A percentile compares a stretch with the other conserved stretches of the same genome.
Evolutionary conservation across 1,140 invertebrate species (phyloP).

Genomic region (Drosophila varians): DNA sequence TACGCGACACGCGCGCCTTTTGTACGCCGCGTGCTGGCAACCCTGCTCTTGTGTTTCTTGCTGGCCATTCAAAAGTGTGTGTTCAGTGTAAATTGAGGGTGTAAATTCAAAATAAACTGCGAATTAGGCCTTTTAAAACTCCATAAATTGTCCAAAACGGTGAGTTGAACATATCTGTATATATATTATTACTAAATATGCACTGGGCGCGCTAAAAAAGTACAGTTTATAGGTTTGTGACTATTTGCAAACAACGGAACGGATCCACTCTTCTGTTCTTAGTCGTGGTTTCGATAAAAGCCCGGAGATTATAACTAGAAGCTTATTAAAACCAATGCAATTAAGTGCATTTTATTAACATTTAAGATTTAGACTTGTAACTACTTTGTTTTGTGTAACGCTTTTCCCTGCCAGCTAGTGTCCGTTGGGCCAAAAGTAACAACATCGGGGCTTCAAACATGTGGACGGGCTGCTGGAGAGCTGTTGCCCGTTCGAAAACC

Average conservation of each 20-base stretch:
- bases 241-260: conserved; percentile 12
- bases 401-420: conserved; percentile 17
- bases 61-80: conserved; percentile 57
- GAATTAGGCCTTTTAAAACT: conserved; percentile 6
- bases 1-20: conserved; percentile 44
- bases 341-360: not conserved
- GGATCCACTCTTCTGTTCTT: conserved; percentile 1
- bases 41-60: conserved; percentile 28
- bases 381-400: not conserved
- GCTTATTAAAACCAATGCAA: not conserved
- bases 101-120: conserved; percentile 35
- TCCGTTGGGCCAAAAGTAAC: conserved; percentile 64
- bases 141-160: conserved; percentile 18
- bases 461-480: not conserved
- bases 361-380: not conserved
- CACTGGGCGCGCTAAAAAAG: not conserved
- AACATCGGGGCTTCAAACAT: conserved; percentile 38
- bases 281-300: not conserved
- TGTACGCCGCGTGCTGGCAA: conserved; percentile 33
- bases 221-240: conserved; percentile 2
- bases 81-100: conserved; percentile 34
- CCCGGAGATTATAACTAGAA: not conserved
- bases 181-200: not conserved
- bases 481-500: not conserved
- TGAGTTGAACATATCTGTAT: conserved; percentile 10